phyloP scores from a whole-genome alignment of 2,888 invertebrate species.

The Tetramorium bicarinatum region DNA sequence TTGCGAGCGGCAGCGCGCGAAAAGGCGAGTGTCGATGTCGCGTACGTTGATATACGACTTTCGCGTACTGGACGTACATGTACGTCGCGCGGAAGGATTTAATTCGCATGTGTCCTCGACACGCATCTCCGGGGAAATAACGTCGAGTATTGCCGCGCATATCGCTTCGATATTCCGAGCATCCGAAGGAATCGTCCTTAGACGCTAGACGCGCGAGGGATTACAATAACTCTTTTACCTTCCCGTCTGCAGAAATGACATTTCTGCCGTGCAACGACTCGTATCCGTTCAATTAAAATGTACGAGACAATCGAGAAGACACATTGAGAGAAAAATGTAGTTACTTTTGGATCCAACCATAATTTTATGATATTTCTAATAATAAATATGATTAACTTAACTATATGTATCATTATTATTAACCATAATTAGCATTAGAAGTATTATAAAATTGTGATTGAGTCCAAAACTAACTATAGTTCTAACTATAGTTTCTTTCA shows the following conservation, averaged over 20 bases:
- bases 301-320: background rate
- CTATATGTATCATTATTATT: too few relatives aligned
- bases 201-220: constrained; percentile 27
- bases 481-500: too few relatives aligned
- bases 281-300: background rate
- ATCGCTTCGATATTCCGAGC: constrained; percentile 39
- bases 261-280: background rate
- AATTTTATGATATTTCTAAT: too few relatives aligned
- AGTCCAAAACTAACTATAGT: too few relatives aligned
- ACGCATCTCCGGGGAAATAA: constrained; percentile 54
- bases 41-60: constrained; percentile 2
- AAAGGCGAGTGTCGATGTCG: background rate
- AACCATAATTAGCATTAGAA: too few relatives aligned
- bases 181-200: constrained; percentile 29
- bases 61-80: constrained; percentile 4
- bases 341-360: too few relatives aligned
- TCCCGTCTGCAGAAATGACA: background rate
- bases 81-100: constrained; percentile 40
- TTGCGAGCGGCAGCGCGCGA: background rate
- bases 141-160: constrained; percentile 31
- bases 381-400: too few relatives aligned
- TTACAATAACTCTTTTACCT: constrained; percentile 43
- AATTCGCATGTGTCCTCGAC: constrained; percentile 53
- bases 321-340: too few relatives aligned
- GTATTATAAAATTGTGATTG: too few relatives aligned